phyloP scores from a whole-genome alignment of 2,888 invertebrate genomes.

The Unio delphinus region DNA sequence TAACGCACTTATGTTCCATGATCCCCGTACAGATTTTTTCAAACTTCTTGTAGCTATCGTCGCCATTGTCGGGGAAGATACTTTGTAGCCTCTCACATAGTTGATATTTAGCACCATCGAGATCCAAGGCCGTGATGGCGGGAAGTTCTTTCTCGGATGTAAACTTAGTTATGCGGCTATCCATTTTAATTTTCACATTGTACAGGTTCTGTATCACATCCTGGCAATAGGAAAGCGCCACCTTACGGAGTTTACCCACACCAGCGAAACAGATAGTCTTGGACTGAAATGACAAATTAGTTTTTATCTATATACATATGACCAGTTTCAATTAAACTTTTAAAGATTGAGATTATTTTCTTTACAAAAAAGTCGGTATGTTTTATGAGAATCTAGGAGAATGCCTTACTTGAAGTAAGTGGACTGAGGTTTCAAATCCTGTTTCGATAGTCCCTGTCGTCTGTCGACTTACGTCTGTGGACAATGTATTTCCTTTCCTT shows the following conservation, averaged over 20 bases:
- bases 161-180: slow-evolving; percentile 16
- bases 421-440: no score
- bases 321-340: no score
- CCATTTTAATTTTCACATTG: slow-evolving; percentile 39
- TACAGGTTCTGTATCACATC: slow-evolving; percentile 35
- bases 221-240: slow-evolving; percentile 33
- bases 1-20: slow-evolving; percentile 15
- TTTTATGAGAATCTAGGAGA: no score
- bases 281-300: slow-evolving; percentile 9
- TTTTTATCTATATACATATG: neutral
- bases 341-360: no score
- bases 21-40: slow-evolving; percentile 13
- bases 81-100: slow-evolving; percentile 21
- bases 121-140: slow-evolving; percentile 14
- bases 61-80: slow-evolving; percentile 22
- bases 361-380: no score
- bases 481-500: no score
- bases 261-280: slow-evolving; percentile 15
- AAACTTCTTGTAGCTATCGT: slow-evolving; percentile 11
- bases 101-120: slow-evolving; percentile 10
- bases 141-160: slow-evolving; percentile 34
- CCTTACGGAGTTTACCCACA: slow-evolving; percentile 35
- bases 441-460: no score
- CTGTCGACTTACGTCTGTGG: no score
- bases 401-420: no score